These are phyloP conservation scores for Shargacucullia verbasci DNA, from an alignment of 2,888 invertebrate species.

Conservation along the genomic window DNA sequence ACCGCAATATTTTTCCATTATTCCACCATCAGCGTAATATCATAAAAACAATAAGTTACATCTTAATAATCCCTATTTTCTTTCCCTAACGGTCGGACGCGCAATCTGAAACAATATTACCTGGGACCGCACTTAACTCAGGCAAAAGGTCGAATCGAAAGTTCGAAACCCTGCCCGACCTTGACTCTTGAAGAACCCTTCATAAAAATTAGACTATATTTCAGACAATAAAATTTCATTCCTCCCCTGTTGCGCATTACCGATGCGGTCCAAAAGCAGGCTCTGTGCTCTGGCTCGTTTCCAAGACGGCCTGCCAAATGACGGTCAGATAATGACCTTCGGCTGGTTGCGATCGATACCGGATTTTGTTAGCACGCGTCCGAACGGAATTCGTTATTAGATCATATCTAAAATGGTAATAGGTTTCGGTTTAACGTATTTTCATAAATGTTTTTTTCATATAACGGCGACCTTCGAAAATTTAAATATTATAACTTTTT, in stretches of 20 bases:
- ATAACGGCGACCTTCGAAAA: constrained; percentile 13
- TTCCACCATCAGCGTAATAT: constrained; percentile 16
- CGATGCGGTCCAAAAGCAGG: constrained; percentile 41
- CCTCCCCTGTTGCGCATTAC: constrained; percentile 48
- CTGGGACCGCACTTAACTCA: constrained; percentile 36
- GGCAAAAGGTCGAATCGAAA: constrained; percentile 31
- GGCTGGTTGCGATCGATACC: constrained; percentile 58
- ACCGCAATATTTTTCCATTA: constrained; percentile 9
- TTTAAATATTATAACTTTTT: neutral
- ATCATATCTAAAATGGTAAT: constrained; percentile 39
- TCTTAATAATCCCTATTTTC: constrained; percentile 22
- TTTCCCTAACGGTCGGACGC: constrained; percentile 14
- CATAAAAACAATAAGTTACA: constrained; percentile 36
- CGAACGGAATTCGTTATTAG: constrained; percentile 43
- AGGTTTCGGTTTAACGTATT: constrained; percentile 27
- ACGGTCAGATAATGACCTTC: constrained; percentile 65
- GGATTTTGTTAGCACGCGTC: constrained; percentile 48
- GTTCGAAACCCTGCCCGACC: constrained; percentile 27
- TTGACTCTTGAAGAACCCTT: constrained; percentile 39
- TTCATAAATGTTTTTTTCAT: constrained; percentile 32
- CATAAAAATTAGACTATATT: constrained; percentile 54
- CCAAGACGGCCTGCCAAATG: constrained; percentile 65
- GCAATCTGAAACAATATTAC: constrained; percentile 36
- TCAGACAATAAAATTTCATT: constrained; percentile 45
- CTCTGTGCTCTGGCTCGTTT: constrained; percentile 58